Evolutionary conservation across 2,797 vertebrate species (phyloP).

Genomic region (Amblyraja radiata): DNA sequence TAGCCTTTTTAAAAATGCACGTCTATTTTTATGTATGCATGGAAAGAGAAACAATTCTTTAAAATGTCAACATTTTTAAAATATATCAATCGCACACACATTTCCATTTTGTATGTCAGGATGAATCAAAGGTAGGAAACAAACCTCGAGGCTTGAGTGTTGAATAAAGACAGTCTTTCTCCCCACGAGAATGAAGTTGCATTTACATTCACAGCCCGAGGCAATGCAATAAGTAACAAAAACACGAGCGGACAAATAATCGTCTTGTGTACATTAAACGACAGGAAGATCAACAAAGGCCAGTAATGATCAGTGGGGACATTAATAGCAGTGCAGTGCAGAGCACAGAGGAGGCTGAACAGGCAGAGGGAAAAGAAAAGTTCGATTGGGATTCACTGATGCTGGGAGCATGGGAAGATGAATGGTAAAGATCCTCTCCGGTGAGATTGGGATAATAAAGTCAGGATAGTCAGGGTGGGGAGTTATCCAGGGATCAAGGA

Average conservation of each 20-base stretch:
- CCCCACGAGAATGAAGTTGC: conserved; percentile 14
- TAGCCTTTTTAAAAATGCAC: neutral
- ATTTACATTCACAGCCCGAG: conserved; percentile 33
- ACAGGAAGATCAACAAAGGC: neutral
- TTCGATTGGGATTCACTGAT: neutral
- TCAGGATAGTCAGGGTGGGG: neutral
- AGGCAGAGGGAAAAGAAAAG: too few species aligned
- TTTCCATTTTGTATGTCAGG: conserved; percentile 27
- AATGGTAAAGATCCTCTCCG: too few species aligned
- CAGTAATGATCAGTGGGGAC: neutral
- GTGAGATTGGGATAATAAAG: too few species aligned
- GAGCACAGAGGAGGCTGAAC: neutral
- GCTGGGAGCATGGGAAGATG: neutral
- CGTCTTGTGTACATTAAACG: neutral
- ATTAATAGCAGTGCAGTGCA: neutral
- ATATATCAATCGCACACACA: conserved; percentile 11
- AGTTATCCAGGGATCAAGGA: neutral
- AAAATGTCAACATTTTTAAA: neutral
- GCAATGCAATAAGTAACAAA: neutral
- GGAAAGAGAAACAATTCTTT: neutral
- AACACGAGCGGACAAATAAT: neutral
- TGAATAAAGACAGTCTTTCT: conserved; percentile 34
- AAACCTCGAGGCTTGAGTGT: neutral
- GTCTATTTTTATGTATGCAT: neutral
- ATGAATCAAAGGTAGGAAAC: neutral